Percentiles rank a stretch among this genome's conserved stretches.
These are phyloP conservation scores for Cacatua alba DNA, from an alignment of 2,113 vertebrate species.

Conservation along the genomic window DNA sequence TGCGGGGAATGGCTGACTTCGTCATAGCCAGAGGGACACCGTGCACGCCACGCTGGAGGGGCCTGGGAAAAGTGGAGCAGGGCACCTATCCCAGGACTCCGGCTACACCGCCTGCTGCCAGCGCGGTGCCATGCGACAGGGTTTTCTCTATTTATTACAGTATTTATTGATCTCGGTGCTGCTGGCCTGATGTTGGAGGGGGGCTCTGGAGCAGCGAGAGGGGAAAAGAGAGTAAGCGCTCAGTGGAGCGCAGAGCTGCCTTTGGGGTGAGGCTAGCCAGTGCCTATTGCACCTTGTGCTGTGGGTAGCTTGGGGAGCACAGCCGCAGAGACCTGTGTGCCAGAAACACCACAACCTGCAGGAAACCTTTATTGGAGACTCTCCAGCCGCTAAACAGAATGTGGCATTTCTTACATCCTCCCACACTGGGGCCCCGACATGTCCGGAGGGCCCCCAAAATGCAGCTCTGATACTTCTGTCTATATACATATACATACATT, in stretches of 20 bases:
- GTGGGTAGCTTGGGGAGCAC: rapidly evolving
- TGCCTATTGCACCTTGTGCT: background rate
- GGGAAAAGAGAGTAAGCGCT: rapidly evolving
- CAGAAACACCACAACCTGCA: background rate
- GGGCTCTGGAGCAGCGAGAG: rapidly evolving
- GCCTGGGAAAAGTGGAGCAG: background rate
- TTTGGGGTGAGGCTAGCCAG: background rate
- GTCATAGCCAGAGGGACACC: background rate
- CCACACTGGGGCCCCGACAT: rapidly evolving
- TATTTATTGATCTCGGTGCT: constrained; percentile 58
- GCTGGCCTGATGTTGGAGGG: background rate
- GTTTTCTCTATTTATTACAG: constrained; percentile 65
- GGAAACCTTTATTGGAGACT: constrained; percentile 38
- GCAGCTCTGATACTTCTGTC: background rate
- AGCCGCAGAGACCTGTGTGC: rapidly evolving
- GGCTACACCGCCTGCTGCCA: rapidly evolving
- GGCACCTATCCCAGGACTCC: background rate
- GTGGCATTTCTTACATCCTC: constrained; percentile 33
- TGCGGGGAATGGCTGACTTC: background rate
- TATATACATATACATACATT: constrained; percentile 52
- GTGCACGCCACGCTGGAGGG: background rate
- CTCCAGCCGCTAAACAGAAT: background rate
- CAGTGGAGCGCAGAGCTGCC: background rate
- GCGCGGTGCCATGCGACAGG: background rate
- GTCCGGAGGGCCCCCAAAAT: rapidly evolving